Percentiles rank a stretch among this genome's conserved stretches.
Conservation (phyloP, 1,140 invertebrate genomes). For the Oryzaephilus surinamensis region DNA sequence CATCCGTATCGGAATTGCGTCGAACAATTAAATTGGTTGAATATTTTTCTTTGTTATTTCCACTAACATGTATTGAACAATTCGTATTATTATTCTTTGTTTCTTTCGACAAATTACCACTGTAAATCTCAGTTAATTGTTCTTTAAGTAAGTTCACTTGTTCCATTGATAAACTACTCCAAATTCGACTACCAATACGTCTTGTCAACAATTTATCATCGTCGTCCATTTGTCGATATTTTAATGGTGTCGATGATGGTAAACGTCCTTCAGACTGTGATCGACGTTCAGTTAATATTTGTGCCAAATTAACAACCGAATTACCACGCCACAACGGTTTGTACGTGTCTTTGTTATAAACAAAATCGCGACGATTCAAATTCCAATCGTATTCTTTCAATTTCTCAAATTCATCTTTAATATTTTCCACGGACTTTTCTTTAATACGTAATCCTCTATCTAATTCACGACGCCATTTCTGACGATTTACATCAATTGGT, state of each 20-base stretch:
- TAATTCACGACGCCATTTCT: constrained; percentile 52
- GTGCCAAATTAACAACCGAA: constrained; percentile 66
- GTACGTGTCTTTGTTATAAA: constrained; percentile 53
- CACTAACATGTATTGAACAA: constrained; percentile 19
- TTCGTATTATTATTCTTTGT: constrained; percentile 10
- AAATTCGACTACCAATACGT: constrained; percentile 60
- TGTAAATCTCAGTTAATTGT: constrained; percentile 74
- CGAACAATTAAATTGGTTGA: constrained; percentile 20
- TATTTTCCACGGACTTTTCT: constrained; percentile 77
- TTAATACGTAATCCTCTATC: constrained; percentile 71
- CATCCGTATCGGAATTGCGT: constrained; percentile 25
- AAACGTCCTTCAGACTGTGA: constrained; percentile 27
- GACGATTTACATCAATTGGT: constrained; percentile 56
- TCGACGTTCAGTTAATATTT: constrained; percentile 48
- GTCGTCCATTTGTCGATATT: not conserved
- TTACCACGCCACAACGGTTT: constrained; percentile 74
- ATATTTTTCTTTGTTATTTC: constrained; percentile 10
- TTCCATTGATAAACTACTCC: constrained; percentile 75
- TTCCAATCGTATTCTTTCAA: constrained; percentile 37
- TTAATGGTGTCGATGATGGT: constrained; percentile 13
- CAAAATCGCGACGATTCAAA: constrained; percentile 37
- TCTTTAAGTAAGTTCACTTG: constrained; percentile 72
- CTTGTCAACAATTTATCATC: constrained; percentile 37
- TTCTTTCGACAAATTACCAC: constrained; percentile 29
- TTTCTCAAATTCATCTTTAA: constrained; percentile 60